Percentiles rank a stretch among this genome's conserved stretches.
phyloP scores from a whole-genome alignment of 2,888 invertebrate genomes.

The Thereva unica region DNA sequence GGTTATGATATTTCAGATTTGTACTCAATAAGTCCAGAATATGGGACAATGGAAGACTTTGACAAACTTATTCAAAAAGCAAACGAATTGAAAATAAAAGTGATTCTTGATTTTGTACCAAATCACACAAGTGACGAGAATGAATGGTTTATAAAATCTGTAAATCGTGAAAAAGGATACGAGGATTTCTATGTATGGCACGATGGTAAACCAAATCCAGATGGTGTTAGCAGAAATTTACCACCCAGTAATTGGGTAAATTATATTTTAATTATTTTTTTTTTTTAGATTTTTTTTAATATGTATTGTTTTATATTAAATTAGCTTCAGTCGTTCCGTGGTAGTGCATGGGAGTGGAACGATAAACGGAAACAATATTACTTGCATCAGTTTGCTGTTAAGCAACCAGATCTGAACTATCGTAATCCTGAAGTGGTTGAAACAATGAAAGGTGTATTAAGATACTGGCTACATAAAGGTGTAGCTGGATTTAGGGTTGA shows the following conservation, averaged over 20 bases:
- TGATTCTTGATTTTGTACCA: conserved; percentile 70
- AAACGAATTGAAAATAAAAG: conserved; percentile 58
- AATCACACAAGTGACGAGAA: conserved; percentile 76
- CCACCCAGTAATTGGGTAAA: conserved; percentile 84
- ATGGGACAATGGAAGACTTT: conserved; percentile 73
- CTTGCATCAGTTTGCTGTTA: conserved; percentile 74
- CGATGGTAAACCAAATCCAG: conserved; percentile 56
- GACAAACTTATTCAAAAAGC: conserved; percentile 64
- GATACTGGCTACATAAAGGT: conserved; percentile 75
- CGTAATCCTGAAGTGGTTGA: conserved; percentile 69
- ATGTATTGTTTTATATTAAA: background rate
- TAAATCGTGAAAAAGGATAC: conserved; percentile 64
- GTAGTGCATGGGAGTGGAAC: conserved; percentile 76
- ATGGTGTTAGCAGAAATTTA: conserved; percentile 52
- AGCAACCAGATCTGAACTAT: conserved; percentile 83
- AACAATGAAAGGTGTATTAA: conserved; percentile 67
- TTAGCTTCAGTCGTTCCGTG: conserved; percentile 62
- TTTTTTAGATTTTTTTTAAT: conserved; percentile 4
- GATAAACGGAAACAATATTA: conserved; percentile 71
- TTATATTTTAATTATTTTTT: conserved; percentile 7
- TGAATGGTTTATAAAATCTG: conserved; percentile 76
- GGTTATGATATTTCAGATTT: conserved; percentile 79
- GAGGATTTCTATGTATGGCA: conserved; percentile 74
- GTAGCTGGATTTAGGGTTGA: conserved; percentile 77
- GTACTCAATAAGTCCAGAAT: conserved; percentile 68